phyloP scores from a whole-genome alignment of 2,113 vertebrate species.

The Patagioenas fasciata region DNA sequence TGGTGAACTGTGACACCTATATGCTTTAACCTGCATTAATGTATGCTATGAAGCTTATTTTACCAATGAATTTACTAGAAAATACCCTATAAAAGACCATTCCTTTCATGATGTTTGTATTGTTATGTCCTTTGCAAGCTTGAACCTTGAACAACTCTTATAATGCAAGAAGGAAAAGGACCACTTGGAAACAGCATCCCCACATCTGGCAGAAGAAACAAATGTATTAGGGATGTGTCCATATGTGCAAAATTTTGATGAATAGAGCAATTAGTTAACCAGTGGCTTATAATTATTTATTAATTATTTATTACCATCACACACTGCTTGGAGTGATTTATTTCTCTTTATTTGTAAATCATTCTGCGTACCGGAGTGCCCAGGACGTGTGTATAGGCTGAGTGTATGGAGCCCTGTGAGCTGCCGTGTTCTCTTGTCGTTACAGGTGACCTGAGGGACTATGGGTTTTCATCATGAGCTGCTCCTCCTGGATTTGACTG shows the following conservation, averaged over 20 bases:
- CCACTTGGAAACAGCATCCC: background rate
- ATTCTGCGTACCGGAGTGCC: background rate
- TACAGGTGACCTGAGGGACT: background rate
- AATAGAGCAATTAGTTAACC: background rate
- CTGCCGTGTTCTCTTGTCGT: background rate
- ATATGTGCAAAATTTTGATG: background rate
- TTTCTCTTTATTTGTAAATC: background rate
- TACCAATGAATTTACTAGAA: background rate
- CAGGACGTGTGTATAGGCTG: background rate
- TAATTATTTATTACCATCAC: background rate
- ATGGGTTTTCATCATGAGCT: background rate
- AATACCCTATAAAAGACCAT: background rate
- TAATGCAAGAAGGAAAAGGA: background rate
- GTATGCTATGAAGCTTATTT: background rate
- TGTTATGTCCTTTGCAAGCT: background rate
- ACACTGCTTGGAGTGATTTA: background rate
- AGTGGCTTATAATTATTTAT: background rate
- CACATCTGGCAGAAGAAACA: background rate
- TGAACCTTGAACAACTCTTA: background rate
- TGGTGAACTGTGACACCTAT: background rate
- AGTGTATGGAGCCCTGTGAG: rapidly evolving
- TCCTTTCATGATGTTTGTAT: background rate
- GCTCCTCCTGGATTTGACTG: background rate
- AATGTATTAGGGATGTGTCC: background rate
- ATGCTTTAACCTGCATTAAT: background rate